Conservation (phyloP, 2,113 vertebrate species). For the Carlito syrichta region DNA sequence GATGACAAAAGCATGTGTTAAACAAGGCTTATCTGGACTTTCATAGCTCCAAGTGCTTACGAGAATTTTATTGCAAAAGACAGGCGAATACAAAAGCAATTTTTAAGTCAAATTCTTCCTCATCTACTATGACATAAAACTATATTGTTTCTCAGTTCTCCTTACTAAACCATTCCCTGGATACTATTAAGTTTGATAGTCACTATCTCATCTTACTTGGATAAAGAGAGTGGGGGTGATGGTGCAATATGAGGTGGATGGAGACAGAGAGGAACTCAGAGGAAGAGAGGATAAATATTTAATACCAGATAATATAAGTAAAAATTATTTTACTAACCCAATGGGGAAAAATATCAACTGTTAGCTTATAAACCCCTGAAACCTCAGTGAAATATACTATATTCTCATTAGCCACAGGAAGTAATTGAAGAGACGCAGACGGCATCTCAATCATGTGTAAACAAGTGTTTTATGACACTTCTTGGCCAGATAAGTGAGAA, state of each 20-base stretch:
- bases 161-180: background rate
- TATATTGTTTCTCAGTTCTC: background rate
- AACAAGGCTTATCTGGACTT: background rate
- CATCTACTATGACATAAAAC: background rate
- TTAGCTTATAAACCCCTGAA: background rate
- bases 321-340: background rate
- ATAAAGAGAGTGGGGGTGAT: background rate
- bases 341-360: background rate
- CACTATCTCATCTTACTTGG: background rate
- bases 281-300: background rate
- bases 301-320: background rate
- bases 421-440: background rate
- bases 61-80: background rate
- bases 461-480: background rate
- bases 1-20: background rate
- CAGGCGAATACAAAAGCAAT: background rate
- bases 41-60: background rate
- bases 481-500: background rate
- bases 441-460: background rate
- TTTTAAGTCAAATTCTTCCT: background rate
- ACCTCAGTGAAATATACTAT: background rate
- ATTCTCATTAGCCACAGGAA: background rate
- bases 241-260: background rate
- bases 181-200: background rate
- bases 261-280: background rate